These are phyloP conservation scores for Epizoanthus ramosus DNA, from an alignment of 92 coral and sea anemone species.

Conservation along the genomic window DNA sequence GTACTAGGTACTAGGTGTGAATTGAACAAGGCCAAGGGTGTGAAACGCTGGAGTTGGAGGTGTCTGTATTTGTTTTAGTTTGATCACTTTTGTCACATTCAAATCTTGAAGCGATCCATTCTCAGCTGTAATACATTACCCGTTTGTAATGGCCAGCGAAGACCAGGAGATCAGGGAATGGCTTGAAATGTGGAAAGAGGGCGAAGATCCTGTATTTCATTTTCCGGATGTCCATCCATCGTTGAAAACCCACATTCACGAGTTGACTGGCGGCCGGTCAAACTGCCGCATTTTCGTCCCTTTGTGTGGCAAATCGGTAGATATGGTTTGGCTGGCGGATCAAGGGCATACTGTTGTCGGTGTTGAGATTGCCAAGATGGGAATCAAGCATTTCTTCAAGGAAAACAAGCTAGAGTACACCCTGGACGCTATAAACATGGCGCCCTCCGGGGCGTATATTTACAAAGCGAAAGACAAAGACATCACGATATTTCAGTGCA, in stretches of 20 bases:
- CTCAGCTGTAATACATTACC: no score
- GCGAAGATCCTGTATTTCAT: constrained; percentile 30
- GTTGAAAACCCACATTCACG: constrained; percentile 45
- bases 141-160: constrained; percentile 11
- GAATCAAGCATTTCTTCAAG: constrained; percentile 58
- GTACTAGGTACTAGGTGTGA: no score
- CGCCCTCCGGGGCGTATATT: constrained; percentile 66
- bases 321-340: constrained; percentile 64
- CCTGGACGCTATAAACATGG: constrained; percentile 60
- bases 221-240: constrained; percentile 25
- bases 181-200: constrained; percentile 44
- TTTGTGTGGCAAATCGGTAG: constrained; percentile 60
- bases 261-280: constrained; percentile 44
- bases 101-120: no score
- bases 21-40: no score
- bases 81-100: no score
- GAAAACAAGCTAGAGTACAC: constrained; percentile 54
- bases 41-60: no score
- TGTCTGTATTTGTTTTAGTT: no score
- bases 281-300: constrained; percentile 62
- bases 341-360: constrained; percentile 69
- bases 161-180: constrained; percentile 32
- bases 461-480: constrained; percentile 67
- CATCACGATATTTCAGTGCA: constrained; percentile 57
- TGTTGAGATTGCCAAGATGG: constrained; percentile 40